Evolutionary conservation across 2,113 vertebrate species (phyloP).

Genomic region (Antechinus stuartii): DNA sequence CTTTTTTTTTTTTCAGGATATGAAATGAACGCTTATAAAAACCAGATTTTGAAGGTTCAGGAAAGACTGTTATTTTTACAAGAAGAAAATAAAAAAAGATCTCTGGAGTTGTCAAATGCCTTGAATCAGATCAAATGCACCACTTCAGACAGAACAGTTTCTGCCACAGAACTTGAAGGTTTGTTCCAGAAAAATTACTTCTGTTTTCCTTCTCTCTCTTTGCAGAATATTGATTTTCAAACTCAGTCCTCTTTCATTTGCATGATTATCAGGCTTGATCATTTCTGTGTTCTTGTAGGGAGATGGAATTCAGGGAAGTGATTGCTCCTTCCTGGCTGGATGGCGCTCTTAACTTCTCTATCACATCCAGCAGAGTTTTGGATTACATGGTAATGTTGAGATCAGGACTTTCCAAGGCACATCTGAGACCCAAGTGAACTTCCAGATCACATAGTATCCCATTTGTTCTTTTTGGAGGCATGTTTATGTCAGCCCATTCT

Average conservation of each 20-base stretch:
- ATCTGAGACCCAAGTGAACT: neutral
- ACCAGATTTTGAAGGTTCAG: conserved; percentile 82
- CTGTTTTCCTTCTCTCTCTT: conserved; percentile 2
- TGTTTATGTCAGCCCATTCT: neutral
- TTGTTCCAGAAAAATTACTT: conserved; percentile 52
- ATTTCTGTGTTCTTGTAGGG: neutral
- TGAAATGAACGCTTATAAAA: conserved; percentile 71
- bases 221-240: neutral
- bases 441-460: neutral
- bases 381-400: neutral
- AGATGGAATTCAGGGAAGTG: neutral
- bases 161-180: conserved; percentile 77
- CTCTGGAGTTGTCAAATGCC: conserved; percentile 75
- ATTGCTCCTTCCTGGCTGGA: neutral
- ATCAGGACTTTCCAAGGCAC: neutral
- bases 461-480: neutral
- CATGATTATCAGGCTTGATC: neutral
- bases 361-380: neutral
- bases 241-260: neutral
- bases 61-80: conserved; percentile 82
- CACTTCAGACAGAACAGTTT: conserved; percentile 46
- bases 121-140: conserved; percentile 80
- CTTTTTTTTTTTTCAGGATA: conserved; percentile 76
- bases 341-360: neutral
- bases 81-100: conserved; percentile 81